Evolutionary conservation across 2,888 invertebrate species (phyloP), one percentile per base, ranked within the genome.

Genomic region (Tiliacea aurago): DNA sequence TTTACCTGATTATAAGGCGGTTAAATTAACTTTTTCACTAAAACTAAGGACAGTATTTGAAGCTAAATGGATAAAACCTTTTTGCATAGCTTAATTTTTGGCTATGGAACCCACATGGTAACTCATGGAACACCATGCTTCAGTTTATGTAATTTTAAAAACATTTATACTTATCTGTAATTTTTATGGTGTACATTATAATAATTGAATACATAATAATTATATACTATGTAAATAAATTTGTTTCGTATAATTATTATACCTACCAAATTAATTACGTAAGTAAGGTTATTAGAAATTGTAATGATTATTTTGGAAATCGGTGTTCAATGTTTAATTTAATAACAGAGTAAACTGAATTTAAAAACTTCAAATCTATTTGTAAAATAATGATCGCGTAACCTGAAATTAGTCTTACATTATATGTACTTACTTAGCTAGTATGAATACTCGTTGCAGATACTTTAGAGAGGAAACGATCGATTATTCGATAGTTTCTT

Each of bases 401-500:
- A 15, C 20, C 43, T 33, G n/a, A 41, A 37, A 47, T 41, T n/a
- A 23, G 4, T 23, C 15, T 5, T 70, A 47, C 47, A 71, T 59
- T n/a, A 51, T 3, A 28, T 28, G 28, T 28, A 28, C 2, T 3
- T 28, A 28, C 2, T 28, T 28, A n/a, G 18, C 28, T 47, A 23
- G 23, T 66, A 66, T 33, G 9, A 66, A 23, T 11, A 18, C 5
- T 28, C 37, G 7, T 15, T 41, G 28, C 28, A 15, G 0, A 2
- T 56, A 59, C 20, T 33, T 33, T 33, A 49, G 3, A 37, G 9
- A 55, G 76, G 79, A 73, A 55, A 59, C 23, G 2, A 15, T 1
- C 33, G 3, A 79, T 77, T 65, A 51, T n/a, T 41, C 3, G 4
- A n/a, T 55, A 6, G 6, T 15, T 76, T 10, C 23, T 51, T 23